Conservation (phyloP, 2,113 vertebrate species). For the Buteo buteo region DNA sequence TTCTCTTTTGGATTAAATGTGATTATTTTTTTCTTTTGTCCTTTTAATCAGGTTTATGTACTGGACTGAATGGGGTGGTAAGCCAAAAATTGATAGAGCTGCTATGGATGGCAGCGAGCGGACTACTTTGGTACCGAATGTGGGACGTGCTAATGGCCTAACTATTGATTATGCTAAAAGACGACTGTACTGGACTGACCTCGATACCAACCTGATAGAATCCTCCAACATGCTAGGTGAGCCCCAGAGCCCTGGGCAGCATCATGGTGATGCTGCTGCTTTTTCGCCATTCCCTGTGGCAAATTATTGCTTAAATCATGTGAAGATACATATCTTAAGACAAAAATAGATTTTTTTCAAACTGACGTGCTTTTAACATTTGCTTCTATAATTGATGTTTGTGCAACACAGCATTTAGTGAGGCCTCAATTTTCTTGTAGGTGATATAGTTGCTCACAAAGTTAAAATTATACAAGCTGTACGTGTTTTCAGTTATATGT, state of each 20-base stretch:
- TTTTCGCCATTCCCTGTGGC: background rate
- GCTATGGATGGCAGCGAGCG: slow-evolving; percentile 93
- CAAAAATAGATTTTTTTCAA: background rate
- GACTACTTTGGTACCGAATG: slow-evolving; percentile 87
- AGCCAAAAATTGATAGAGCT: slow-evolving; percentile 92
- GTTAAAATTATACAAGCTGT: background rate
- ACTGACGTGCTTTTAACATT: background rate
- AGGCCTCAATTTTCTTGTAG: background rate
- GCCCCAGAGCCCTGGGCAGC: background rate
- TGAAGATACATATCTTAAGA: background rate
- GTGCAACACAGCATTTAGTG: background rate
- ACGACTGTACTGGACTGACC: slow-evolving; percentile 94
- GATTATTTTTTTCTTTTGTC: background rate
- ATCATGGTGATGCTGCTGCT: background rate
- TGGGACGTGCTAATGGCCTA: slow-evolving; percentile 92
- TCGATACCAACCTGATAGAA: slow-evolving; percentile 95
- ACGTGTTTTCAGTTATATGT: background rate
- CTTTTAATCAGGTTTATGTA: slow-evolving; percentile 88
- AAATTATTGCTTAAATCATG: background rate
- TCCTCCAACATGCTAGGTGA: slow-evolving; percentile 96
- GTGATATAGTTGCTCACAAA: background rate
- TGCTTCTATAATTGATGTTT: background rate
- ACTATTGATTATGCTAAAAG: slow-evolving; percentile 95
- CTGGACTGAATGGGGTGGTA: slow-evolving; percentile 97
- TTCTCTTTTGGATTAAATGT: background rate